Percentiles rank a stretch among this genome's conserved stretches.
These are phyloP conservation scores for Neocrepidodera transversa DNA, from an alignment of 2,888 invertebrate genomes.

Conservation along the genomic window DNA sequence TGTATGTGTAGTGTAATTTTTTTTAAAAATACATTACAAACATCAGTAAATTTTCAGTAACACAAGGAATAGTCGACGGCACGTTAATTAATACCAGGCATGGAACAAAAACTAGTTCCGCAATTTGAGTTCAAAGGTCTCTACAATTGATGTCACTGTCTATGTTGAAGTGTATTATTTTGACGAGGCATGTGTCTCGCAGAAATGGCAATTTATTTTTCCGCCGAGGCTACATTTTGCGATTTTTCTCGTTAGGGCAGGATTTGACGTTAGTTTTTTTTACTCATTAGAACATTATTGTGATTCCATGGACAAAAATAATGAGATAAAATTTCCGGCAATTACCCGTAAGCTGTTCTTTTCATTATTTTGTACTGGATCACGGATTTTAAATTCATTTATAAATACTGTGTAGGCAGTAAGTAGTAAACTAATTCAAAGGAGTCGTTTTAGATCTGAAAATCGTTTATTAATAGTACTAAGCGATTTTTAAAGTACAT, in stretches of 20 bases:
- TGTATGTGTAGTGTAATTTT: too few relatives aligned
- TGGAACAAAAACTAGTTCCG: too few relatives aligned
- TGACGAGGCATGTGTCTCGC: slow-evolving; percentile 3
- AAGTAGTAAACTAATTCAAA: not conserved
- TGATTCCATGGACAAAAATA: slow-evolving; percentile 15
- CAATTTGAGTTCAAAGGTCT: slow-evolving; percentile 13
- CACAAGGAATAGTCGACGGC: too few relatives aligned
- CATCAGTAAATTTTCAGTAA: too few relatives aligned
- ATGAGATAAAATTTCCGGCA: slow-evolving; percentile 9
- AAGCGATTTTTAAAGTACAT: too few relatives aligned
- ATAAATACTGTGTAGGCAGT: not conserved
- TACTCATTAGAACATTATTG: slow-evolving; percentile 10
- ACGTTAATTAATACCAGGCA: too few relatives aligned
- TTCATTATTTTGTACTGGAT: not conserved
- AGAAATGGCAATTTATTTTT: slow-evolving; percentile 17
- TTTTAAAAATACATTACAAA: too few relatives aligned
- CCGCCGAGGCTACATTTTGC: slow-evolving; percentile 11
- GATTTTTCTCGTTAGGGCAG: slow-evolving; percentile 15
- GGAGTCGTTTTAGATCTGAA: too few relatives aligned
- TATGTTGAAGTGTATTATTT: slow-evolving; percentile 13
- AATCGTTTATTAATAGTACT: too few relatives aligned
- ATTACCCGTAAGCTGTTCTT: slow-evolving; percentile 10
- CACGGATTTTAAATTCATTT: not conserved
- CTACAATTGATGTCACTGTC: too few relatives aligned
- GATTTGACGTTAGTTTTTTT: slow-evolving; percentile 12